A percentile compares a stretch with the other conserved stretches of the same genome.
These are phyloP conservation scores for Tragulus kanchil DNA, from an alignment of 2,113 vertebrate species.

Conservation along the genomic window DNA sequence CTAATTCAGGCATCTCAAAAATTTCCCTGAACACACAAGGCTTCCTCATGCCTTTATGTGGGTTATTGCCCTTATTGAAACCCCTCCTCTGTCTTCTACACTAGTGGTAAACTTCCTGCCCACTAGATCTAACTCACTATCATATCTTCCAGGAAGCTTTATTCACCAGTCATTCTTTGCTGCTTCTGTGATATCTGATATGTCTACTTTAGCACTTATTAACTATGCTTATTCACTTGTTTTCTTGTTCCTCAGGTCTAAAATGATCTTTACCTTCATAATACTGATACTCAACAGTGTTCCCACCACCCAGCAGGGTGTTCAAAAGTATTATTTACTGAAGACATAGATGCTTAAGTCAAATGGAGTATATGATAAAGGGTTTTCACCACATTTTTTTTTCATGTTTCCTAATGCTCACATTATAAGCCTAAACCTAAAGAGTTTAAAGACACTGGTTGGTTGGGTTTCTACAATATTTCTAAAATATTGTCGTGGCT, in stretches of 20 bases:
- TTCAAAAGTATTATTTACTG: background rate
- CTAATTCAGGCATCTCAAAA: background rate
- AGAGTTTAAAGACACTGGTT: background rate
- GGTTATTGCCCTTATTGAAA: background rate
- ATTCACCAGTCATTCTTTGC: background rate
- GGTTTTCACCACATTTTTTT: conserved; percentile 28
- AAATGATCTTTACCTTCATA: background rate
- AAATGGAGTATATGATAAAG: background rate
- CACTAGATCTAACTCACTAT: background rate
- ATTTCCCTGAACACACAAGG: background rate
- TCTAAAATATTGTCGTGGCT: background rate
- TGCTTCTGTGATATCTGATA: background rate
- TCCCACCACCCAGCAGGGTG: background rate
- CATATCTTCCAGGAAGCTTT: background rate
- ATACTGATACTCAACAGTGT: background rate
- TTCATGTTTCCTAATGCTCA: background rate
- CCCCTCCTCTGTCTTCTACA: background rate
- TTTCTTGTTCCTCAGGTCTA: background rate
- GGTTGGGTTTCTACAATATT: background rate
- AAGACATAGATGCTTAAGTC: background rate
- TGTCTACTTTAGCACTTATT: background rate
- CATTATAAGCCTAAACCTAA: background rate
- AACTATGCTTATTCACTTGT: background rate
- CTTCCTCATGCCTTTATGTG: background rate
- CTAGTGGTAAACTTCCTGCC: background rate